Percentiles rank a stretch among this genome's conserved stretches.
These are phyloP conservation scores for Pocillopora meandrina DNA, from an alignment of 92 coral and sea anemone species.

Conservation along the genomic window DNA sequence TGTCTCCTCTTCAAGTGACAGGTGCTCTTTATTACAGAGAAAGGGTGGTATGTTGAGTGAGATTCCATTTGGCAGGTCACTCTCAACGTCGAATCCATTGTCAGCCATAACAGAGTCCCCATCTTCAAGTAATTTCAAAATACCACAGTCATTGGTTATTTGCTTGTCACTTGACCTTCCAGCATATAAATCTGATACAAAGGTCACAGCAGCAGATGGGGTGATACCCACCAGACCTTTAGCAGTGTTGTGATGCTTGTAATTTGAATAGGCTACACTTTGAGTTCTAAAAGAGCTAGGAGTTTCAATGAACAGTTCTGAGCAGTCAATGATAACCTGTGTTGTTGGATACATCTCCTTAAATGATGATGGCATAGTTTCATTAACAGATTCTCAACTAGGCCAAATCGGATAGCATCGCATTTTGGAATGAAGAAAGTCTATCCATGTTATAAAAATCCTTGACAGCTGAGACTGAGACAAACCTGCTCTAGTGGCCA, in stretches of 20 bases:
- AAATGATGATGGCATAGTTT: constrained; percentile 59
- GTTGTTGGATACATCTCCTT: constrained; percentile 56
- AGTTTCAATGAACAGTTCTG: constrained; percentile 59
- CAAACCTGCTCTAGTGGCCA: constrained; percentile 65
- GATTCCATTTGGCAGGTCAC: constrained; percentile 42
- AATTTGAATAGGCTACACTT: constrained; percentile 56
- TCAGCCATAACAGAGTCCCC: constrained; percentile 78
- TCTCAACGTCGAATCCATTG: constrained; percentile 46
- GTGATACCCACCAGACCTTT: constrained; percentile 69
- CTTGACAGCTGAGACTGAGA: constrained; percentile 57
- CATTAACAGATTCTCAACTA: constrained; percentile 39
- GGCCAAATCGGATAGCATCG: constrained; percentile 65
- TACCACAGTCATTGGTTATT: constrained; percentile 59
- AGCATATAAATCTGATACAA: constrained; percentile 71
- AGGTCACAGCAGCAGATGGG: constrained; percentile 63
- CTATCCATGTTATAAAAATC: constrained; percentile 65
- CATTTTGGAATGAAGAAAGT: constrained; percentile 58
- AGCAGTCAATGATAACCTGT: constrained; percentile 63
- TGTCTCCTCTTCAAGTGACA: constrained; percentile 52
- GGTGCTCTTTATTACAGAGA: constrained; percentile 53
- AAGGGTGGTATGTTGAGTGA: constrained; percentile 64
- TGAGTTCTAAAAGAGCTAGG: constrained; percentile 71
- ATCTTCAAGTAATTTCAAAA: constrained; percentile 48
- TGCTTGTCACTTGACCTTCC: constrained; percentile 78
- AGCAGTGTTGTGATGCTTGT: constrained; percentile 62